These are phyloP conservation scores for Merodon equestris DNA, from an alignment of 2,888 invertebrate species.

Conservation along the genomic window DNA sequence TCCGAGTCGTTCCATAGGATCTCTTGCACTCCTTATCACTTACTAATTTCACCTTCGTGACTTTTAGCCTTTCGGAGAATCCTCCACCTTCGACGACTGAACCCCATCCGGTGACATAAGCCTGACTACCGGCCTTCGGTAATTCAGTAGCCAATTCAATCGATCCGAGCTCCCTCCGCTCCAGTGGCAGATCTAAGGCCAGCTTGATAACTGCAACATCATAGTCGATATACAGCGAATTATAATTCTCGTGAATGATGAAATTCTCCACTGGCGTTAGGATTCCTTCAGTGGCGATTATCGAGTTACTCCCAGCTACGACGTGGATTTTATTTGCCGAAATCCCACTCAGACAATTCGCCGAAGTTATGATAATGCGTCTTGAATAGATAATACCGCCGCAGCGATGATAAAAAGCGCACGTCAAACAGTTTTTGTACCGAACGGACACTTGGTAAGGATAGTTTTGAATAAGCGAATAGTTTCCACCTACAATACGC, in stretches of 20 bases:
- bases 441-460: conserved; percentile 80
- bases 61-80: conserved; percentile 76
- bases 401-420: conserved; percentile 75
- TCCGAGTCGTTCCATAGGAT: conserved; percentile 70
- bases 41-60: conserved; percentile 78
- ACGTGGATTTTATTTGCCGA: not conserved
- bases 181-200: conserved; percentile 6
- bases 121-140: conserved; percentile 59
- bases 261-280: conserved; percentile 3
- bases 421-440: conserved; percentile 65
- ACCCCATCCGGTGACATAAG: conserved; percentile 72
- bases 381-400: conserved; percentile 78
- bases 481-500: conserved; percentile 78
- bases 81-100: conserved; percentile 70
- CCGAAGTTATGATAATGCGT: conserved; percentile 77
- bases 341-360: conserved; percentile 75
- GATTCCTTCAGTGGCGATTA: conserved; percentile 9
- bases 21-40: conserved; percentile 77
- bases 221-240: conserved; percentile 17
- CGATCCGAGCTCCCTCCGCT: not conserved
- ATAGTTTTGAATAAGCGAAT: conserved; percentile 75
- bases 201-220: conserved; percentile 22
- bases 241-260: conserved; percentile 28
- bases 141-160: conserved; percentile 76
- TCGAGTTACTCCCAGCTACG: conserved; percentile 28